These are phyloP conservation scores for Excalfactoria chinensis DNA, from an alignment of 2,113 vertebrate genomes.

Conservation along the genomic window DNA sequence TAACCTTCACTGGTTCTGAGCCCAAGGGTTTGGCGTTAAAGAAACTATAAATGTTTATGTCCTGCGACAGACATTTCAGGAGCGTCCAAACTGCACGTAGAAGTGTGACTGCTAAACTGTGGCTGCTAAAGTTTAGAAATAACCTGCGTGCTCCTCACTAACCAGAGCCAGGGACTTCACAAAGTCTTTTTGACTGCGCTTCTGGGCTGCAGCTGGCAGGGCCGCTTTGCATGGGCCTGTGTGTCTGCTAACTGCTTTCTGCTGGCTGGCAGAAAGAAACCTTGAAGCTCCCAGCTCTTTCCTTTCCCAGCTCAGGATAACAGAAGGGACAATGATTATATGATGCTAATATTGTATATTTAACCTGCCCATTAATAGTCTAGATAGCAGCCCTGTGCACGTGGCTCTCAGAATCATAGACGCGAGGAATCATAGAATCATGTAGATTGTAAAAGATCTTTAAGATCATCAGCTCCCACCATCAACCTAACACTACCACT, in stretches of 20 bases:
- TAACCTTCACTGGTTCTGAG: slow-evolving; percentile 5
- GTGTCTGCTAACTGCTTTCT: neutral
- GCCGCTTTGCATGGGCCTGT: neutral
- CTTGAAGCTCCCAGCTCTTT: neutral
- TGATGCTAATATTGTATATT: slow-evolving; percentile 13
- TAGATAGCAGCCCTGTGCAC: neutral
- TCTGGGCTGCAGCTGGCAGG: slow-evolving; percentile 36
- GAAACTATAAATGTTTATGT: slow-evolving; percentile 34
- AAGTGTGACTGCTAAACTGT: neutral
- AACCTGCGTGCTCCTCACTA: slow-evolving; percentile 15
- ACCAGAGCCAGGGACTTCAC: slow-evolving; percentile 34
- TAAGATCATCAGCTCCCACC: neutral
- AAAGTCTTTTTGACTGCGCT: neutral
- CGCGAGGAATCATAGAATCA: neutral
- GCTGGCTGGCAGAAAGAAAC: neutral
- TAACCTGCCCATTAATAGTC: neutral
- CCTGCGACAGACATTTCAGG: slow-evolving; percentile 31
- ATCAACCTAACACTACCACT: neutral
- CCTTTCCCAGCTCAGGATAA: neutral
- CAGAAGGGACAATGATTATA: neutral
- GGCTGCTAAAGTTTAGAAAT: slow-evolving; percentile 35
- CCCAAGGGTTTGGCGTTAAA: neutral
- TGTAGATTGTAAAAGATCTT: neutral
- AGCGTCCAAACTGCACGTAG: slow-evolving; percentile 11
- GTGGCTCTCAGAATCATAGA: neutral